Base-by-base conservation (phyloP, 2,113 vertebrate species). In the Nesoenas mayeri region DNA sequence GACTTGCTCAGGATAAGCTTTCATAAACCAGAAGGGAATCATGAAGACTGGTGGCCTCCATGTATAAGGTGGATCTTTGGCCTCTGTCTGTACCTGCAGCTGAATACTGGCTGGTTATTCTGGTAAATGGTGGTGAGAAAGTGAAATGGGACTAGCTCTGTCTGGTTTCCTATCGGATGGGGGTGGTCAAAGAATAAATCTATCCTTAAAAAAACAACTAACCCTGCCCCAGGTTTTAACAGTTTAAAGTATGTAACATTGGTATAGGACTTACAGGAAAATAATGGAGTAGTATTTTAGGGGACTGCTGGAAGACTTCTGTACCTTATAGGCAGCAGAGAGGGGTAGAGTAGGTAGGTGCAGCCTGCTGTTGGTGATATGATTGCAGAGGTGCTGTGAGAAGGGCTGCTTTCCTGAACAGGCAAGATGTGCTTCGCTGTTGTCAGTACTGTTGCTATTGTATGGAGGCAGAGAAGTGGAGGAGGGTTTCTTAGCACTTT, bases 341-440 rank as follows among this genome's bases (percentile, higher is more conserved):
- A 70, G 19, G 48, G 21, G 54, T 70, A n/a, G 50, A 65, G n/a
- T 28, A 17, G 22, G 57, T 78, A 38, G 54, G 32, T 75, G 53
- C 36, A 48, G 20, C 1, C 0, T 79, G 24, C 32, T 14, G 5
- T 56, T 61, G 44, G 14, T 72, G 54, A 22, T 36, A 25, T 0
- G 0, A 6, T 81, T 42, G 17, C 15, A 38, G 85, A 53, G 62
- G 25, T 34, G 24, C 53, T 72, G 29, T 28, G 70, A 61, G 71
- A 66, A 47, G 15, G 54, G 36, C 36, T 7, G 3, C 29, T 90
- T 73, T 36, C 56, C n/a, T 57, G 21, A 77, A 38, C 11, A 40
- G 44, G 25, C 36, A 34, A 47, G 51, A 78, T 53, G 9, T 44
- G 13, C 36, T 60, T 85, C 4, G 2, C 26, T 84, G 0, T 38